Percentiles rank a stretch among this genome's conserved stretches.
phyloP scores from a whole-genome alignment of 2,797 vertebrate genomes.

The Sebastes wilsoni region DNA sequence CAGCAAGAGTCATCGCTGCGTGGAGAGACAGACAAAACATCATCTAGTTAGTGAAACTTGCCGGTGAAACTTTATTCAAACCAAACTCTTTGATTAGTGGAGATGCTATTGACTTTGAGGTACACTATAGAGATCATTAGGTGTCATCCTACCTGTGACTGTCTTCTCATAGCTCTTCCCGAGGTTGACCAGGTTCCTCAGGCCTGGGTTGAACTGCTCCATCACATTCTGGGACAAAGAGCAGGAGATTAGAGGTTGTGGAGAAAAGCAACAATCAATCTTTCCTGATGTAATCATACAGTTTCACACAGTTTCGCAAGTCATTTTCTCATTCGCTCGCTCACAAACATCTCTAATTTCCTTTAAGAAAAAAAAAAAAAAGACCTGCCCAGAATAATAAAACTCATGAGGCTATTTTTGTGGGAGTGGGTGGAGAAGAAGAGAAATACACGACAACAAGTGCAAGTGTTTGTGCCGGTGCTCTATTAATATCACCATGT shows the following conservation, averaged over 20 bases:
- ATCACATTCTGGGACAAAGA: conserved; percentile 90
- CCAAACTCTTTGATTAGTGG: background rate
- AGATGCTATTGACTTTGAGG: background rate
- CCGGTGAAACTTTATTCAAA: background rate
- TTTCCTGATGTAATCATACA: background rate
- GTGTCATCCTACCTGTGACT: conserved; percentile 86
- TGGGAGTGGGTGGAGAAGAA: conserved; percentile 25
- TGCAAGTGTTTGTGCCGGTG: conserved; percentile 17
- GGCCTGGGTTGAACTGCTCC: conserved; percentile 97
- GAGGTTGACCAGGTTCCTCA: conserved; percentile 96
- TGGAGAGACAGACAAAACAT: conserved; percentile 15
- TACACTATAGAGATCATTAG: background rate
- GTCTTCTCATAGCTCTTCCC: conserved; percentile 98
- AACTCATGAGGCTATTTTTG: conserved; percentile 29
- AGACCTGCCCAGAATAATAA: background rate
- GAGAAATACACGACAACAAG: conserved; percentile 32
- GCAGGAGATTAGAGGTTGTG: background rate
- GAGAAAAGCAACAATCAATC: background rate
- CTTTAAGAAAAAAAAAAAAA: background rate
- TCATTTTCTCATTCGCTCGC: background rate
- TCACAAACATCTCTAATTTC: background rate
- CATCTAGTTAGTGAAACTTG: background rate
- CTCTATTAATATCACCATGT: conserved; percentile 59
- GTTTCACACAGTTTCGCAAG: background rate
- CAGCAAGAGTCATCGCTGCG: conserved; percentile 92